Conservation (phyloP, 1,140 invertebrate genomes). For the Phocides pigmalion region DNA sequence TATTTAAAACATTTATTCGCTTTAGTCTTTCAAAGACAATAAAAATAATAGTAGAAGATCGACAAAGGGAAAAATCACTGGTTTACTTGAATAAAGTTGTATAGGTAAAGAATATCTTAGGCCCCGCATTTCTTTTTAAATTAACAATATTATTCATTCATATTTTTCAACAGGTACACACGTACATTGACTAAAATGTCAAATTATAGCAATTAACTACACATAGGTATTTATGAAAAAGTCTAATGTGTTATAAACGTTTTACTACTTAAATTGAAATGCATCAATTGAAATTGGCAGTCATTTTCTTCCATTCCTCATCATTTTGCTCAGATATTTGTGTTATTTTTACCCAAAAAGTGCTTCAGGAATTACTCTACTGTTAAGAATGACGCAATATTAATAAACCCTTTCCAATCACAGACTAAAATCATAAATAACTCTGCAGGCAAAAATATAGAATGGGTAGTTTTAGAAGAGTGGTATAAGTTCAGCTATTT, state of each 20-base stretch:
- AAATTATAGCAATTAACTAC: conserved; percentile 65
- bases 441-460: no score
- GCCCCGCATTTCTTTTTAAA: conserved; percentile 52
- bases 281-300: conserved; percentile 40
- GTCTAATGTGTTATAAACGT: conserved; percentile 58
- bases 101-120: conserved; percentile 52
- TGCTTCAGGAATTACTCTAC: conserved; percentile 14
- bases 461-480: no score
- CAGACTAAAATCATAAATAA: no score
- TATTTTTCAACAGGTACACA: conserved; percentile 71
- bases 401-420: not conserved
- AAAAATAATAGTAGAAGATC: conserved; percentile 9
- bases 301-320: conserved; percentile 30
- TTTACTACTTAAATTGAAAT: conserved; percentile 59
- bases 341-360: conserved; percentile 1
- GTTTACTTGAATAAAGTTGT: conserved; percentile 7
- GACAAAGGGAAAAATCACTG: conserved; percentile 14
- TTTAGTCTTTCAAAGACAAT: conserved; percentile 23
- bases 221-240: conserved; percentile 52
- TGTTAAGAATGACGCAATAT: not conserved
- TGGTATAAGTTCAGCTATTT: no score
- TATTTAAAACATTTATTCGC: not conserved
- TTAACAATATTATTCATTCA: conserved; percentile 51
- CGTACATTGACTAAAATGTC: conserved; percentile 71
- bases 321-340: conserved; percentile 21